phyloP scores from a whole-genome alignment of 1,140 invertebrate species.

The Ceratina australensis region DNA sequence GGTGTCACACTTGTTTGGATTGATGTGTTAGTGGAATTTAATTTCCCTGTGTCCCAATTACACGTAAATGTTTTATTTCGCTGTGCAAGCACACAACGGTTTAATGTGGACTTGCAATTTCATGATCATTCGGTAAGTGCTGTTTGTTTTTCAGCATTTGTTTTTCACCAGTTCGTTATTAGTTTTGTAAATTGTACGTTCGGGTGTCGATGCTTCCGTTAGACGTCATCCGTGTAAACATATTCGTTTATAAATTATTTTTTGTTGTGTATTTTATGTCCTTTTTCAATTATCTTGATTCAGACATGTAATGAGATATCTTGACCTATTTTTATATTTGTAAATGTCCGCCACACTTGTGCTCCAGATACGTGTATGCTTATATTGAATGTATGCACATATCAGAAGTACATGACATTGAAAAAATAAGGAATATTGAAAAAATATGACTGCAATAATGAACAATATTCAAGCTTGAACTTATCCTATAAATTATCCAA shows the following conservation, averaged over 20 bases:
- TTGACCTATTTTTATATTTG: slow-evolving; percentile 3
- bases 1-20: background rate
- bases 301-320: background rate
- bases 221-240: background rate
- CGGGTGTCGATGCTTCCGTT: background rate
- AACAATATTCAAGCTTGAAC: background rate
- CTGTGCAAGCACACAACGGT: background rate
- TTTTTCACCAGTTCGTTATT: background rate
- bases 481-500: background rate
- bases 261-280: background rate
- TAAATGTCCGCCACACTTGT: background rate
- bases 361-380: background rate
- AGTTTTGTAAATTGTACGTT: background rate
- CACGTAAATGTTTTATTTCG: slow-evolving; percentile 8
- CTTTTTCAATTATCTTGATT: background rate
- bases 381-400: background rate
- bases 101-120: background rate
- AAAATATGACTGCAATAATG: background rate
- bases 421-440: background rate
- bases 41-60: background rate
- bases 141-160: background rate
- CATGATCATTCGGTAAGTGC: background rate
- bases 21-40: slow-evolving; percentile 15
- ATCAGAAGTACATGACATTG: no score
- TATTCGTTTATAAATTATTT: background rate